Evolutionary conservation across 2,888 invertebrate species (phyloP), one percentile per base, ranked within the genome.

Genomic region (Pterostichus madidus): DNA sequence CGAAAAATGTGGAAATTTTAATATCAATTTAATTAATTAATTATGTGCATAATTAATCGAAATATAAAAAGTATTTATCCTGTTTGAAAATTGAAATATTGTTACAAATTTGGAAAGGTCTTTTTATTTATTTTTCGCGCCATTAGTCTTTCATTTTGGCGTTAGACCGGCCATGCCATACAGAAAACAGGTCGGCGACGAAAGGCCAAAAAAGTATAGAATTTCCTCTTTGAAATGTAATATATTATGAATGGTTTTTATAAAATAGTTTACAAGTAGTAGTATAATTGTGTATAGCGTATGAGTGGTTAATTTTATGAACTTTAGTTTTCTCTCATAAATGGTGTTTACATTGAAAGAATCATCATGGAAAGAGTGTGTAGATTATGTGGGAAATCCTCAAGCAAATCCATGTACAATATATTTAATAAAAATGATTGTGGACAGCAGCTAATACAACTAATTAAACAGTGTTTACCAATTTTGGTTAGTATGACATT

Each of bases 401-500:
- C 85, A 64, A 85, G 85, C 56, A 84, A 75, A 53, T 53, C 75
- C 85, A 88, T 89, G 88, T 87, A 87, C 84, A 89, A 87, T 86
- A 87, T 90, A 85, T 90, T 90, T 85, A 88, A 88, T 73, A 89
- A 89, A 85, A 89, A 88, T 84, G 87, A 87, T 49, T 87, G 88
- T 84, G 89, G 90, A 79, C 87, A 87, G 85, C 88, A 90, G 86
- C 87, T 90, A 68, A 85, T 90, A 32, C 87, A 89, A 76, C 83
- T 90, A 32, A 89, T 90, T 81, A 89, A 89, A 85, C 88, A 90
- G 81, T 89, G 88, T 85, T 85, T 90, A 73, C 89, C 89, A 52
- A 87, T 90, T 73, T 86, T 89, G 80, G 90, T 90, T 86, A 89
- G 89, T 89, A 61, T 46, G 39, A 71, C 71, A 71, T 35, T 10